A percentile compares a stretch with the other conserved stretches of the same genome.
Conservation (phyloP, 1,140 invertebrate species). For the Drosophila simulans region DNA sequence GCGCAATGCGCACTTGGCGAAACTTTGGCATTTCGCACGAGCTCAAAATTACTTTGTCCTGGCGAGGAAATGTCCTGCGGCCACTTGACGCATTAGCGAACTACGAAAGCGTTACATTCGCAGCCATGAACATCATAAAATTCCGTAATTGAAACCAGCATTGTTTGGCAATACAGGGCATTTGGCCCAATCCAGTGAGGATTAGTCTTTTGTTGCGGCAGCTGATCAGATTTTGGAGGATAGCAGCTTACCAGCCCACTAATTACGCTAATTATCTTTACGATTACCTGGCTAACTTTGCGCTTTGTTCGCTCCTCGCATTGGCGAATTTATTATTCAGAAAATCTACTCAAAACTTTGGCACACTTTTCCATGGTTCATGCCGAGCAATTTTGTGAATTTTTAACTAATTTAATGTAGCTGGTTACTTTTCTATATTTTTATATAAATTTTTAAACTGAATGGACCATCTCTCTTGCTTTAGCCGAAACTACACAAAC, state of each 20-base stretch:
- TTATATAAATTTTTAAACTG: constrained; percentile 6
- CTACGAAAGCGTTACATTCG: constrained; percentile 50
- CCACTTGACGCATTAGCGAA: constrained; percentile 65
- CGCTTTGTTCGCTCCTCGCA: constrained; percentile 21
- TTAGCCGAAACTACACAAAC: constrained; percentile 34
- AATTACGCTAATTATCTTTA: constrained; percentile 73
- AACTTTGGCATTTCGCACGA: constrained; percentile 78
- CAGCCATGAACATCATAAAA: constrained; percentile 45
- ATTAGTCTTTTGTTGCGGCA: constrained; percentile 6
- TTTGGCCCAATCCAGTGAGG: background rate
- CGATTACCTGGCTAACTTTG: constrained; percentile 50
- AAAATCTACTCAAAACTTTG: constrained; percentile 26
- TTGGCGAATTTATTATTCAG: constrained; percentile 36
- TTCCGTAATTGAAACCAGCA: constrained; percentile 69
- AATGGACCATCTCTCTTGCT: constrained; percentile 13
- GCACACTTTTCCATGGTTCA: constrained; percentile 1
- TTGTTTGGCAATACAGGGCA: constrained; percentile 6
- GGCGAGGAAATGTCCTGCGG: constrained; percentile 44
- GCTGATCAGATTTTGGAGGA: constrained; percentile 57
- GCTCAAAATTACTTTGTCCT: constrained; percentile 67
- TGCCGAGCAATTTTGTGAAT: background rate
- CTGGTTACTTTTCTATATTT: no score
- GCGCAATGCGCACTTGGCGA: constrained; percentile 40
- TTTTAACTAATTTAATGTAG: no score
- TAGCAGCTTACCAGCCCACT: constrained; percentile 41